Evolutionary conservation across 2,888 invertebrate genomes (phyloP).

Genomic region (Chorisops tibialis): DNA sequence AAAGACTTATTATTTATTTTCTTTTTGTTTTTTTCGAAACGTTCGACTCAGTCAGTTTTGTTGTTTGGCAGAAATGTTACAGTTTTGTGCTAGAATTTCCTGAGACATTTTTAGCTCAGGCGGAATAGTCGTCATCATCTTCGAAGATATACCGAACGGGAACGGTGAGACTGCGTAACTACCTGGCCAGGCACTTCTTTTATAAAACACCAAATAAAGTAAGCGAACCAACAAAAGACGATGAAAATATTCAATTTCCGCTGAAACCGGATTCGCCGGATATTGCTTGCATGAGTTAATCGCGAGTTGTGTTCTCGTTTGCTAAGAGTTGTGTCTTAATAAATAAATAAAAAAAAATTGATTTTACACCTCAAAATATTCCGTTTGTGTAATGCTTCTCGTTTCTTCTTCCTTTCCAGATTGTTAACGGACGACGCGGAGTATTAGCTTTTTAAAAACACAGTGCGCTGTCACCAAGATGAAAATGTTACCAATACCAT

Average conservation of each 20-base stretch:
- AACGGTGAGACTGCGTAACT: background rate
- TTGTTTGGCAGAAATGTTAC: too few species aligned
- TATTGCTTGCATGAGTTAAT: conserved; percentile 36
- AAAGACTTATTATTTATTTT: too few species aligned
- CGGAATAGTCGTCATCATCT: background rate
- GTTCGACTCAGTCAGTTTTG: too few species aligned
- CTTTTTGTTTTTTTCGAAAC: too few species aligned
- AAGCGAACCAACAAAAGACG: conserved; percentile 9
- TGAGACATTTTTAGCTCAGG: too few species aligned
- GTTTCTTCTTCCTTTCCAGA: too few species aligned
- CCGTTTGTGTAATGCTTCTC: too few species aligned
- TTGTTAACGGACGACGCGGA: background rate
- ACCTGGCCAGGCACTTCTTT: background rate
- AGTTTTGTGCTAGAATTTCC: too few species aligned
- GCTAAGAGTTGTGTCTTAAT: background rate
- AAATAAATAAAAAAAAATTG: too few species aligned
- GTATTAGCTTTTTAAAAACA: background rate
- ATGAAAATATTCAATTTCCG: conserved; percentile 40
- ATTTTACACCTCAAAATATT: too few species aligned
- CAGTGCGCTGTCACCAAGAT: conserved; percentile 47
- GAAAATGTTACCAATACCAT: conserved; percentile 67
- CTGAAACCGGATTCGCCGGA: conserved; percentile 42
- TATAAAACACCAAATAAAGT: conserved; percentile 16
- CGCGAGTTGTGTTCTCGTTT: conserved; percentile 17
- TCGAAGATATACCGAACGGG: background rate